Evolutionary conservation across 2,797 vertebrate species (phyloP).

Genomic region (Argya squamiceps): DNA sequence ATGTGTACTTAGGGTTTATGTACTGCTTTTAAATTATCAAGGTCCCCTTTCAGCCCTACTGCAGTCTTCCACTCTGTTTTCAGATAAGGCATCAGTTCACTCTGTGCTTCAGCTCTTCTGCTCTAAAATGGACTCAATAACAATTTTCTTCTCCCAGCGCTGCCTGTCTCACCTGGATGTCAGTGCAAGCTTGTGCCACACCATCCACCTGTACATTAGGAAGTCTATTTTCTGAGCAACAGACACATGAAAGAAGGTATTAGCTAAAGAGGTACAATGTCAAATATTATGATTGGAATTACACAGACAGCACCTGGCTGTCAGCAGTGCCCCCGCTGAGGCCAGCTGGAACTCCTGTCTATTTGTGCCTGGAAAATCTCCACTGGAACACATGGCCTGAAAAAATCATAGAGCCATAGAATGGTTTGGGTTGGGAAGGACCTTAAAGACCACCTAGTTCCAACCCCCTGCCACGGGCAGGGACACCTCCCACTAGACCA

Average conservation of each 20-base stretch:
- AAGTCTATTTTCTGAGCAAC: background rate
- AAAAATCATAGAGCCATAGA: background rate
- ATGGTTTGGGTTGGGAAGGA: background rate
- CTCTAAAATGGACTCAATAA: background rate
- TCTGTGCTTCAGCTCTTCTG: background rate
- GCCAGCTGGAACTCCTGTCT: background rate
- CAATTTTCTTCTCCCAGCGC: background rate
- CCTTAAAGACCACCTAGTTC: background rate
- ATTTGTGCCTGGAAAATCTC: background rate
- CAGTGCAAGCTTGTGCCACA: background rate
- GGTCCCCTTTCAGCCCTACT: background rate
- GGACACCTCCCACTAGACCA: background rate
- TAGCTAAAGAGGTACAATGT: background rate
- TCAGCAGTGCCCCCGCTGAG: background rate
- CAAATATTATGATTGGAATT: background rate
- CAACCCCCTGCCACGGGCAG: background rate
- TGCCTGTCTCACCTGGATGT: background rate
- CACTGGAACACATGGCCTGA: background rate
- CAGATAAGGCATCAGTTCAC: background rate
- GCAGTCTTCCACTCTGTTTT: background rate
- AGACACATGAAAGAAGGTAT: fast-evolving
- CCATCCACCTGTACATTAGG: background rate
- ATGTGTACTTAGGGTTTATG: background rate
- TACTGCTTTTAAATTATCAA: background rate
- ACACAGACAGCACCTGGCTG: fast-evolving